Conservation (phyloP, 1,140 invertebrate species). For the Kradibia gibbosae region DNA sequence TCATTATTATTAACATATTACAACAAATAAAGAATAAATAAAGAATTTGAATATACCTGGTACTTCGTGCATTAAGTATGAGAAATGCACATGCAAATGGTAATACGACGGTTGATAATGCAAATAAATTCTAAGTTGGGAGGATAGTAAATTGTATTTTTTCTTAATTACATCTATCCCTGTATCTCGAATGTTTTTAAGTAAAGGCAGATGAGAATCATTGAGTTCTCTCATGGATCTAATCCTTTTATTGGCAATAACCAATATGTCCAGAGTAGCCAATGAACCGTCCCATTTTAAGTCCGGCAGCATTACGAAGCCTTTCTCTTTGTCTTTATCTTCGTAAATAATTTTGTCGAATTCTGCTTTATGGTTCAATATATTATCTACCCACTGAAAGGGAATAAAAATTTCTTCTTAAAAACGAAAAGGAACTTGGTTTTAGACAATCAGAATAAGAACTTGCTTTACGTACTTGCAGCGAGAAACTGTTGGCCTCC, state of each 20-base stretch:
- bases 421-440: slow-evolving; percentile 3
- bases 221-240: slow-evolving; percentile 89
- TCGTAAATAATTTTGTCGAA: slow-evolving; percentile 87
- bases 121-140: slow-evolving; percentile 87
- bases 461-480: slow-evolving; percentile 78
- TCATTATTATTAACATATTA: slow-evolving; percentile 16
- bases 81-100: slow-evolving; percentile 96
- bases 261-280: slow-evolving; percentile 88
- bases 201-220: slow-evolving; percentile 82
- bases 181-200: slow-evolving; percentile 86
- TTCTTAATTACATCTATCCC: slow-evolving; percentile 82
- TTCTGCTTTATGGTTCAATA: slow-evolving; percentile 92
- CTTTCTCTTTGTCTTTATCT: slow-evolving; percentile 83
- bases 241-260: slow-evolving; percentile 83
- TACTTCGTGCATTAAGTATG: slow-evolving; percentile 85
- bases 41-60: slow-evolving; percentile 75
- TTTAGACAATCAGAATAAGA: slow-evolving; percentile 22
- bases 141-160: slow-evolving; percentile 82
- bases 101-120: slow-evolving; percentile 99
- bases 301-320: slow-evolving; percentile 93
- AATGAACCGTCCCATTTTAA: slow-evolving; percentile 92
- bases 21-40: slow-evolving; percentile 4
- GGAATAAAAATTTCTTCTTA: slow-evolving; percentile 56
- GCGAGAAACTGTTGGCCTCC: slow-evolving; percentile 79
- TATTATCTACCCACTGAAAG: slow-evolving; percentile 96